Evolutionary conservation across 1,140 invertebrate species (phyloP), one percentile per base, ranked within the genome.

Genomic region (Bombus picipes): DNA sequence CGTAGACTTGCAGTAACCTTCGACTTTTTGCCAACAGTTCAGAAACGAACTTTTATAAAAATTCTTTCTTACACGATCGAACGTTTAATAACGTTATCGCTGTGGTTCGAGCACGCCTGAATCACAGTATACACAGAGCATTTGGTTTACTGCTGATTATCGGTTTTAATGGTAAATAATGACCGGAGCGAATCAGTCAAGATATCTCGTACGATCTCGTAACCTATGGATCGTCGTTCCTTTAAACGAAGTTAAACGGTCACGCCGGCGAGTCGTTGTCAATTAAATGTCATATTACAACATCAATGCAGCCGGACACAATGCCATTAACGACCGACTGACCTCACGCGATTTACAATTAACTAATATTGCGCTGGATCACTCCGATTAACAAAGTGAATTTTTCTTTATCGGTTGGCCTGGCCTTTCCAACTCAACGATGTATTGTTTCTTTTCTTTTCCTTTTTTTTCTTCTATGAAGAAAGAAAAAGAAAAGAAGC

Each of bases 261-360:
- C 75, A 57, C 71, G 41, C 41, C 22, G 34, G 12, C 57, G 28
- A 83, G 57, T 53, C 34, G 41, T 82, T 47, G 73, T 83, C 59
- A 76, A 83, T 83, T 83, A 76, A 76, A 83, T 76, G 73, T 65
- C 70, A 74, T 73, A 73, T 81, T 81, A 81, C 70, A 81, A 81
- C 68, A 73, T 73, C 47, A 53, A 83, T 53, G 81, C 32, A 83
- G 28, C 39, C 57, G 34, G 59, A 37, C 59, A 76, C 73, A 65
- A 65, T 74, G 1, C 72, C 28, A 76, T 76, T 76, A 76, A 62
- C 59, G 73, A 76, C 32, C 66, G 43, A 57, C 62, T 32, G 73
- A 76, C 72, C 72, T 75, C 80, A 4, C 57, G 57, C 80, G 62
- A 83, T 83, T 83, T 68, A 53, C 62, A 22, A 83, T 83, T 83